Evolutionary conservation across 1,140 invertebrate species (phyloP).

Genomic region (Capitella teleta): DNA sequence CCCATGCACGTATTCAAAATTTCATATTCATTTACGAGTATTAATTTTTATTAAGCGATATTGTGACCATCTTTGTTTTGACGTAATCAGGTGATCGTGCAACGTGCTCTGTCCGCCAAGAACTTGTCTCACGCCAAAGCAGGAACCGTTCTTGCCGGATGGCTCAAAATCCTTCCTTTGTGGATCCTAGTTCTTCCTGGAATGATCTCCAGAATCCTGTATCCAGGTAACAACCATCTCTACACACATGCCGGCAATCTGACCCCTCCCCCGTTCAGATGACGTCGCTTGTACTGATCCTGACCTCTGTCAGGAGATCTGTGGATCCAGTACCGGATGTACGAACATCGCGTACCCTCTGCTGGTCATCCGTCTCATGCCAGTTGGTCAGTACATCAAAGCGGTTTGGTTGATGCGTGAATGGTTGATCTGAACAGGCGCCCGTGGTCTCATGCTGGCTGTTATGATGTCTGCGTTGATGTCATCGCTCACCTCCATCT

Average conservation of each 20-base stretch:
- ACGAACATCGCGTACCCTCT: slow-evolving; percentile 12
- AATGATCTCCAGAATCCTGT: slow-evolving; percentile 49
- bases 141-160: slow-evolving; percentile 47
- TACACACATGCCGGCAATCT: not conserved
- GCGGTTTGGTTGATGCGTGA: too few relatives aligned
- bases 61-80: too few relatives aligned
- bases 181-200: slow-evolving; percentile 50
- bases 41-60: not conserved
- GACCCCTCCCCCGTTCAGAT: not conserved
- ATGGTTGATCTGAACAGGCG: slow-evolving; percentile 3
- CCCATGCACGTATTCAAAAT: not conserved
- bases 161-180: slow-evolving; percentile 49
- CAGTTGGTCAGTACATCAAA: too few relatives aligned
- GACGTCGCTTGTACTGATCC: slow-evolving; percentile 11
- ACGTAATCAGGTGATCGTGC: slow-evolving; percentile 54
- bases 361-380: slow-evolving; percentile 10
- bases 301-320: slow-evolving; percentile 1
- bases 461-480: slow-evolving; percentile 15
- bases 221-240: slow-evolving; percentile 38
- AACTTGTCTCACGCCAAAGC: slow-evolving; percentile 48
- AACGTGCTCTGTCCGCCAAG: slow-evolving; percentile 48
- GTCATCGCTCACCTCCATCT: slow-evolving; percentile 43
- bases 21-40: not conserved
- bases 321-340: slow-evolving; percentile 7
- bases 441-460: slow-evolving; percentile 13